Evolutionary conservation across 2,113 vertebrate genomes (phyloP).

Genomic region (Heterochromis multidens): DNA sequence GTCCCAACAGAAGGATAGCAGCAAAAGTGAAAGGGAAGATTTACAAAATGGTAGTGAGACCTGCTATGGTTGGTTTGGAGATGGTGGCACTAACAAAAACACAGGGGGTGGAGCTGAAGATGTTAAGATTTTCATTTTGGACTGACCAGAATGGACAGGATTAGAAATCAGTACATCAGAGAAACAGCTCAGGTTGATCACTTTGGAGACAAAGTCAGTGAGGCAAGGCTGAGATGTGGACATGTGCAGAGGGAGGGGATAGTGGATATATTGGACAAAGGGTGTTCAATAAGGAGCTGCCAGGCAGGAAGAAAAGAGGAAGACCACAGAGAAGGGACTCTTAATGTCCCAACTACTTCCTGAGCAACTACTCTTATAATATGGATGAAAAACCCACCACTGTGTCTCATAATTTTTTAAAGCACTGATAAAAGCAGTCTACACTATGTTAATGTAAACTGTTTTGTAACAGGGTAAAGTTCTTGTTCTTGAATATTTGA

Average conservation of each 20-base stretch:
- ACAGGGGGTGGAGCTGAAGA: background rate
- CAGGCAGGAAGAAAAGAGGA: background rate
- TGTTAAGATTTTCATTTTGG: background rate
- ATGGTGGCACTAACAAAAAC: background rate
- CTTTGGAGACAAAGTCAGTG: background rate
- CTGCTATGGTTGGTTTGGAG: background rate
- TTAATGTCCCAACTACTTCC: background rate
- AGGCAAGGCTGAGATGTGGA: background rate
- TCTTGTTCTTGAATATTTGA: background rate
- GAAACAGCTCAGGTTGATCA: background rate
- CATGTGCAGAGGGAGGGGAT: background rate
- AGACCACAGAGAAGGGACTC: background rate
- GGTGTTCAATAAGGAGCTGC: background rate
- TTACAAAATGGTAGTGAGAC: background rate
- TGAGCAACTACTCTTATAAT: background rate
- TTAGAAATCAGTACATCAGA: background rate
- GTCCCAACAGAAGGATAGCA: background rate
- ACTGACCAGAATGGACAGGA: background rate
- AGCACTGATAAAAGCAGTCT: background rate
- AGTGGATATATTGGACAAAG: background rate
- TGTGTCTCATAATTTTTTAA: background rate
- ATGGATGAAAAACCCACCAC: background rate
- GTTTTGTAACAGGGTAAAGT: background rate
- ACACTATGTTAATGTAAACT: background rate
- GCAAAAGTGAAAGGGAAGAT: background rate